phyloP scores from a whole-genome alignment of 2,888 invertebrate species.

The Stegana nigrithorax region DNA sequence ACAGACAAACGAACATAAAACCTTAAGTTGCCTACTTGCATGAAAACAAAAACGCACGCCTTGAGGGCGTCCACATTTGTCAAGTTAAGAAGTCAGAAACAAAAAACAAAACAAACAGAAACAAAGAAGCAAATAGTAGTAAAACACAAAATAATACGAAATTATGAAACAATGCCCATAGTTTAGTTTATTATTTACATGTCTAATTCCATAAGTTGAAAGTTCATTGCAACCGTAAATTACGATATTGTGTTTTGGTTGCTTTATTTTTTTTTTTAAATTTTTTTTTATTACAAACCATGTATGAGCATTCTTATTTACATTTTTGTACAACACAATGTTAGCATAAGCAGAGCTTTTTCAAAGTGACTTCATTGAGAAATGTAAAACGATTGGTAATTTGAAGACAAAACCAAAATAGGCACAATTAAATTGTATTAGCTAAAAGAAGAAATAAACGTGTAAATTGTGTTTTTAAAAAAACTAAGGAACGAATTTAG shows the following conservation, averaged over 20 bases:
- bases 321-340: too few species aligned
- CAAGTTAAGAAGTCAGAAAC: neutral
- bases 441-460: neutral
- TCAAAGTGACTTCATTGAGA: constrained; percentile 4
- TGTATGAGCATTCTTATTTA: too few species aligned
- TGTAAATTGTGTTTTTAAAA: neutral
- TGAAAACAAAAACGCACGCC: neutral
- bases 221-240: too few species aligned
- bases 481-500: too few species aligned
- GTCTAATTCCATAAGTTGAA: constrained; percentile 14
- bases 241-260: neutral
- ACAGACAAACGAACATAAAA: neutral
- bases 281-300: too few species aligned
- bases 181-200: constrained; percentile 10
- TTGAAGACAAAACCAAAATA: too few species aligned
- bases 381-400: neutral
- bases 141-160: too few species aligned
- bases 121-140: too few species aligned
- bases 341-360: too few species aligned
- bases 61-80: too few species aligned
- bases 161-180: too few species aligned
- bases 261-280: neutral
- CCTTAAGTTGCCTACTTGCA: neutral
- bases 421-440: too few species aligned
- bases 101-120: neutral